Base-by-base conservation (phyloP, 92 coral and sea anemone species). In the Pocillopora grandis region DNA sequence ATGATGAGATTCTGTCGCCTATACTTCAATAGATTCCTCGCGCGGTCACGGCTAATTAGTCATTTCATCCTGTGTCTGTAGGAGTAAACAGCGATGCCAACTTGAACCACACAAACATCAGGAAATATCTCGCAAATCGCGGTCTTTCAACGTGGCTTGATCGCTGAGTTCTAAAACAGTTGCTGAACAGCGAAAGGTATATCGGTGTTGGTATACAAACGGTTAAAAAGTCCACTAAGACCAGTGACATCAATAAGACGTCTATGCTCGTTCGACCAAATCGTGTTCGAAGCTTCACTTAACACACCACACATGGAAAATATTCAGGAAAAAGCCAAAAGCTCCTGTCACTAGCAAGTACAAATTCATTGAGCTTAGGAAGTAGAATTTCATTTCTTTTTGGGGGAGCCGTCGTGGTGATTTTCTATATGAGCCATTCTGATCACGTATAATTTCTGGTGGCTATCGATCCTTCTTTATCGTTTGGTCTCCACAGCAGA, bases 41-140 rank as follows among this genome's bases (percentile, higher is more conserved):
- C 65, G 87, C 85, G 48, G 76, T 91, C 9, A 91, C 79, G 7
- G 92, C 90, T 35, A 91, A 69, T n/a, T n/a, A n/a, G n/a, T n/a
- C n/a, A n/a, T n/a, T n/a, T n/a, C n/a, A n/a, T n/a, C n/a, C n/a
- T n/a, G n/a, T n/a, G n/a, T n/a, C n/a, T n/a, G 66, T 94, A 94
- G 19, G 98, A 89, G 91, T 82, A 78, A 94, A 94, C 85, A 94
- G 72, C 60, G 95, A 84, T 19, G 95, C 79, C 1, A 94, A 87
- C 49, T 94, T 94, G 20, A 94, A 59, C 98, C 93, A 91, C 36
- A 94, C 84, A 71, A 91, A 94, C 88, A 92, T 87, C 27, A 94
- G 77, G 79, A 79, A 94, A 91, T 73, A 94, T 91, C 87, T 94
- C 98, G 84, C 98, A 94, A 70, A 94, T 82, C 76, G 93, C 80